Base-by-base conservation (phyloP, 2,797 vertebrate genomes). In the Jordanella pulchra region DNA sequence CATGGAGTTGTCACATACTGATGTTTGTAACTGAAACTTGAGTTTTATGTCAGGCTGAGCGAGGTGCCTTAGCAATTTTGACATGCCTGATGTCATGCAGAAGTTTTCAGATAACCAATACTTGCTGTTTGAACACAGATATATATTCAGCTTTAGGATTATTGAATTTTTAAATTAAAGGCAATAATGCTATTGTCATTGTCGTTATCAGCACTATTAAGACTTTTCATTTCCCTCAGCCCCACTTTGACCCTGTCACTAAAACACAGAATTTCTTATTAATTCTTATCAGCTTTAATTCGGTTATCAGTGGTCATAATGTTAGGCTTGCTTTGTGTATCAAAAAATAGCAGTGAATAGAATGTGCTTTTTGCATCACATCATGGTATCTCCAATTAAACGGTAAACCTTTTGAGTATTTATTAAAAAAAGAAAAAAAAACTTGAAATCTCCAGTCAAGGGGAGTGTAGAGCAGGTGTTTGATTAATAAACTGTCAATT, bases 61-160 rank as follows among this genome's bases (percentile, higher is more conserved):
- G 68, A 80, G 76, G 61, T 75, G 44, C 56, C 60, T 53, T 11
- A 30, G 56, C 28, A 71, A 48, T 75, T 75, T 54, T 67, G 17
- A 44, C 65, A 70, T 48, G 42, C 11, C 47, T 50, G 60, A 45
- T 56, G n/a, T 72, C 28, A 68, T 66, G 61, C 48, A 21, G 58
- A 25, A 64, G 17, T 67, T 72, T 67, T 79, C 58, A 14, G 56
- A 58, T 13, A 65, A 42, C 15, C 23, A 67, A 17, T 64, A 67
- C 58, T 30, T 68, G 14, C 0, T 70, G 47, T 60, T 54, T 48
- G 23, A 28, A 23, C 47, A 7, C 27, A 4, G 25, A 39, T 14
- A n/a, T n/a, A 51, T 3, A 10, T n/a, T 51, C 2, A 61, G 58
- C 11, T 51, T 21, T 51, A 61, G 58, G 35, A 14, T 39, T 39